Evolutionary conservation across 92 coral and sea anemone genomes (phyloP).

Genomic region (Parazoanthus darwini): DNA sequence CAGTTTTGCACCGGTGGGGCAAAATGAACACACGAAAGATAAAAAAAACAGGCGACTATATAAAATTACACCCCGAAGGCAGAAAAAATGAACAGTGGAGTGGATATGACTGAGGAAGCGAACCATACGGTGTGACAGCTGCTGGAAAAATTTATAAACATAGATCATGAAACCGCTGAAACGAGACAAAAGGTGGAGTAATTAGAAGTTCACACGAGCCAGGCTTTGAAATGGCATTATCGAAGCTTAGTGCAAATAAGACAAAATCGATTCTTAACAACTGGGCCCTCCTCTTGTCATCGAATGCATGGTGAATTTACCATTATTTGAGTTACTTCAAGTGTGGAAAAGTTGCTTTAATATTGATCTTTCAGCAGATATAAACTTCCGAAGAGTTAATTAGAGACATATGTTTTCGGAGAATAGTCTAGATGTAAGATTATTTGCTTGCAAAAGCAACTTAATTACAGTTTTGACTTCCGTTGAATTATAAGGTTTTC

Average conservation of each 20-base stretch:
- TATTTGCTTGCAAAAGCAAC: conserved; percentile 19
- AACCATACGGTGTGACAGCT: conserved; percentile 30
- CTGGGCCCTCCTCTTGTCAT: conserved; percentile 10
- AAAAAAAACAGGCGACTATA: conserved; percentile 5
- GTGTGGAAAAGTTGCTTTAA: not conserved
- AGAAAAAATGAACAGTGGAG: conserved; percentile 27
- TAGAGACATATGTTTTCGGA: conserved; percentile 32
- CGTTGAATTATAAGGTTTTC: not conserved
- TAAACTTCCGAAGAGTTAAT: conserved; percentile 46
- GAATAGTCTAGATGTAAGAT: conserved; percentile 17
- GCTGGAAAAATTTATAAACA: conserved; percentile 1
- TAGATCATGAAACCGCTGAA: conserved; percentile 33
- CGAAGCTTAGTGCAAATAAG: not conserved
- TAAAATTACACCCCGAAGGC: conserved; percentile 38
- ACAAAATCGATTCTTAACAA: conserved; percentile 30
- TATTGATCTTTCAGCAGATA: conserved; percentile 2
- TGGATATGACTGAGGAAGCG: not conserved
- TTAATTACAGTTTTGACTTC: conserved; percentile 37
- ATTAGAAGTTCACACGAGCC: conserved; percentile 11
- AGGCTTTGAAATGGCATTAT: conserved; percentile 2
- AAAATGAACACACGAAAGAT: conserved; percentile 9
- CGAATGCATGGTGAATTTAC: not conserved
- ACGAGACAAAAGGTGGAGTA: conserved; percentile 15
- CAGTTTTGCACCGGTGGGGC: conserved; percentile 5
- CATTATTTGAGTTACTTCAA: not conserved